Evolutionary conservation across 2,888 invertebrate genomes (phyloP).

Genomic region (Galerucella pusilla): DNA sequence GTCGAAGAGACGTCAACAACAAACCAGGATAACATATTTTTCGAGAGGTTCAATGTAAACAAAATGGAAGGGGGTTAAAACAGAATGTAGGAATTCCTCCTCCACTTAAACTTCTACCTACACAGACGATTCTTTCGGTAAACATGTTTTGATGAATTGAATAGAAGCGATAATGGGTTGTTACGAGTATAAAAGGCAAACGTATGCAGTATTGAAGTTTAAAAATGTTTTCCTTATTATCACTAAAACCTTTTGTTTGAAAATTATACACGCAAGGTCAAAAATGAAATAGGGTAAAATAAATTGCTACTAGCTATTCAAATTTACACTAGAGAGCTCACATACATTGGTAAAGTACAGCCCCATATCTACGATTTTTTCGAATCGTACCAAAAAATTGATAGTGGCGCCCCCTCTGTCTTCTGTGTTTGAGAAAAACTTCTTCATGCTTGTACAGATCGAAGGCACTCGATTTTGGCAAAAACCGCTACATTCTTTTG

Average conservation of each 20-base stretch:
- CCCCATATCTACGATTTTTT: no score
- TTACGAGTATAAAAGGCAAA: not conserved
- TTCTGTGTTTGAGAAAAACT: no score
- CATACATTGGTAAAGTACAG: no score
- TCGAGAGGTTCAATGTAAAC: slow-evolving; percentile 26
- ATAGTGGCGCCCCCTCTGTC: no score
- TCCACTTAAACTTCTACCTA: not conserved
- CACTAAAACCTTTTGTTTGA: not conserved
- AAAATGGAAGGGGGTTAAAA: slow-evolving; percentile 32
- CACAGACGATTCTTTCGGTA: not conserved
- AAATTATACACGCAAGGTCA: not conserved
- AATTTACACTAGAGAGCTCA: no score
- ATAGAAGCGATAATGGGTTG: not conserved
- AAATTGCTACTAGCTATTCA: no score
- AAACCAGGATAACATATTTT: slow-evolving; percentile 31
- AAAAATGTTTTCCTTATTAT: not conserved
- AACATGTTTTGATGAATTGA: not conserved
- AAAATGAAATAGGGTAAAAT: no score
- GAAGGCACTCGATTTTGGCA: no score
- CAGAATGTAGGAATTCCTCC: not conserved
- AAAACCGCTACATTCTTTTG: no score
- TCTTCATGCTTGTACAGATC: no score
- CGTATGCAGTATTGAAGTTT: not conserved
- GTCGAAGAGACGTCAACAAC: slow-evolving; percentile 33
- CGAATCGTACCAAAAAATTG: no score